Evolutionary conservation across 2,888 invertebrate genomes (phyloP), one percentile per base, ranked within the genome.

Genomic region (Cerastoderma edule): DNA sequence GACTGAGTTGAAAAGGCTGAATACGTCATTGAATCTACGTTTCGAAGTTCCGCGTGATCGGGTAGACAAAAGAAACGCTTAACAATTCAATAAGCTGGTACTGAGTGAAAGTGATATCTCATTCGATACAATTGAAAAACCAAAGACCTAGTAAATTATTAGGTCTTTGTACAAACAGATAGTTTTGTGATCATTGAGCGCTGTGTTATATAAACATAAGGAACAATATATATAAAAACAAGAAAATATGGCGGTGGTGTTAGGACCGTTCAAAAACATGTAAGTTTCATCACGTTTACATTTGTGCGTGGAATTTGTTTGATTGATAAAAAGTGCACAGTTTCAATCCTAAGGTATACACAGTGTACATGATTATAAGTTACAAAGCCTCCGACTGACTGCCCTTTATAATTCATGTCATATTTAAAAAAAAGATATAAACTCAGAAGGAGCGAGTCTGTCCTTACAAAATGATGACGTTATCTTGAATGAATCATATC

Each of bases 261-360:
- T 57, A 32, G 57, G 57, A 2, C 57, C 57, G 16, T 57, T 57
- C 57, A 57, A 57, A 57, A 57, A 57, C n/a, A 24, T 28, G 57
- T 57, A 32, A 57, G 57, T 57, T 24, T 53, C 22, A 46, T 19
- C 22, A 46, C 22, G 5, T 19, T n/a, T 22, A 4, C 46, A 46
- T 19, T 13, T 6, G 22, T 24, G 53, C 53, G 53, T 53, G 53
- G 28, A 10, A 5, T n/a, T 2, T 10, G 2, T 28, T 6, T 53
- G 53, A 53, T 27, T 53, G 28, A n/a, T 24, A 27, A 13, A 27
- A 27, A 27, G 28, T 28, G 53, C 27, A 24, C 28, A 53, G 53
- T 27, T 53, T 53, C 28, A 24, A 3, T 27, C 28, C 53, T 53
- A 27, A 27, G 28, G 27, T 53, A 53, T 27, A 27, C 28, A 53